Conservation (phyloP, 2,797 vertebrate genomes). For the Anniella stebbinsi region DNA sequence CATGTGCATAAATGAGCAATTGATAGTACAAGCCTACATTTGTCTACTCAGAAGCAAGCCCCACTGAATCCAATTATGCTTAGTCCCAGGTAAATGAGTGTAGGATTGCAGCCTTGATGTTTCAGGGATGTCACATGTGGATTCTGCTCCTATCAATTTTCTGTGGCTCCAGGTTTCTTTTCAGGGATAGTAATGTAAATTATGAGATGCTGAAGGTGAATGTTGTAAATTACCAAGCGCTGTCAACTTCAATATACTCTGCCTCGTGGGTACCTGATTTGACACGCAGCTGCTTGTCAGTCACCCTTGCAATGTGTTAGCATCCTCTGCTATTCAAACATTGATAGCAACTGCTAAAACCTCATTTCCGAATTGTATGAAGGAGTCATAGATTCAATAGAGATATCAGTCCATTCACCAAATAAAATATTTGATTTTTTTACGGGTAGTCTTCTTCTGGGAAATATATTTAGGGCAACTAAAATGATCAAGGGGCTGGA, state of each 20-base stretch:
- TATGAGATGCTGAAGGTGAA: constrained; percentile 68
- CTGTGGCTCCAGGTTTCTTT: constrained; percentile 63
- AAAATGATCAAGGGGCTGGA: no score
- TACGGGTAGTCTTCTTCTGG: not conserved
- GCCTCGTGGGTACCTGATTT: constrained; percentile 62
- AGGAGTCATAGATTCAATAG: not conserved
- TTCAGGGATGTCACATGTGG: constrained; percentile 57
- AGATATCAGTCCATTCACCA: not conserved
- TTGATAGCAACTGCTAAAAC: constrained; percentile 60
- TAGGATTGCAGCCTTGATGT: constrained; percentile 19
- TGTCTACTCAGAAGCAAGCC: not conserved
- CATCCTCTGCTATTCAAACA: constrained; percentile 54
- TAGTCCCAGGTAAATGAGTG: not conserved
- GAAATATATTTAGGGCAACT: not conserved
- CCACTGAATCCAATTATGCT: not conserved
- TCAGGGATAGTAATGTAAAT: constrained; percentile 68
- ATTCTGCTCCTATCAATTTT: constrained; percentile 68
- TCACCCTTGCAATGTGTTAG: constrained; percentile 69
- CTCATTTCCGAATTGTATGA: constrained; percentile 12
- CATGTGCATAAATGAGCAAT: constrained; percentile 50
- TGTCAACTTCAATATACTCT: constrained; percentile 68
- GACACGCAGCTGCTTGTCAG: constrained; percentile 74
- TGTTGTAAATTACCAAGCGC: constrained; percentile 66
- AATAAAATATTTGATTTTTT: constrained; percentile 43
- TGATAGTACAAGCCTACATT: not conserved